phyloP scores from a whole-genome alignment of 2,888 invertebrate species.

The Acronicta aceris region DNA sequence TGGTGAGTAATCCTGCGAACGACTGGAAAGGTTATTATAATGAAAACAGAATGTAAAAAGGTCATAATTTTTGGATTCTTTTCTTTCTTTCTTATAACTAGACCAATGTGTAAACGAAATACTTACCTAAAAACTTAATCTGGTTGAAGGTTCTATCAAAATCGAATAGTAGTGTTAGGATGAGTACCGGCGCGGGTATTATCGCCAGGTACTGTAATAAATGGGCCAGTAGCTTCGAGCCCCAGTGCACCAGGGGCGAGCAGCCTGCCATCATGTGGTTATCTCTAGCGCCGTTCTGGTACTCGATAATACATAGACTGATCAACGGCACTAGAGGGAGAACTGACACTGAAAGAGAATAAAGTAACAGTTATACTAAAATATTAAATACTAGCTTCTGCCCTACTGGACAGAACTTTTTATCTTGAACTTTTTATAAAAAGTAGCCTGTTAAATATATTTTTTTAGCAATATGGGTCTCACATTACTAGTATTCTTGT shows the following conservation, averaged over 20 bases:
- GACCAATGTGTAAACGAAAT: background rate
- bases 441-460: too few species aligned
- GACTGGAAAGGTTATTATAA: too few species aligned
- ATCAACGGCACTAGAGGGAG: slow-evolving; percentile 28
- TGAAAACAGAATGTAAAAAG: too few species aligned
- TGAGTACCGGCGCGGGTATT: slow-evolving; percentile 8
- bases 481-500: too few species aligned
- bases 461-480: too few species aligned
- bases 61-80: too few species aligned
- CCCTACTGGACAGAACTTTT: too few species aligned
- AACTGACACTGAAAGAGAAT: slow-evolving; percentile 26
- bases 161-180: slow-evolving; percentile 12
- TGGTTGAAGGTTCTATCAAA: slow-evolving; percentile 29
- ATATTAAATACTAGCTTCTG: too few species aligned
- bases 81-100: too few species aligned
- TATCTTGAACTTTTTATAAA: too few species aligned
- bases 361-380: background rate
- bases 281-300: slow-evolving; percentile 17
- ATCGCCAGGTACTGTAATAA: slow-evolving; percentile 5
- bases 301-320: slow-evolving; percentile 28
- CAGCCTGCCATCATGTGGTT: slow-evolving; percentile 45
- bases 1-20: too few species aligned
- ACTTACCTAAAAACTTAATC: slow-evolving; percentile 15
- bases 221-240: slow-evolving; percentile 24
- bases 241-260: slow-evolving; percentile 32